Evolutionary conservation across 2,113 vertebrate species (phyloP), one percentile per base, ranked within the genome.

Genomic region (Pogonocichla stellata): DNA sequence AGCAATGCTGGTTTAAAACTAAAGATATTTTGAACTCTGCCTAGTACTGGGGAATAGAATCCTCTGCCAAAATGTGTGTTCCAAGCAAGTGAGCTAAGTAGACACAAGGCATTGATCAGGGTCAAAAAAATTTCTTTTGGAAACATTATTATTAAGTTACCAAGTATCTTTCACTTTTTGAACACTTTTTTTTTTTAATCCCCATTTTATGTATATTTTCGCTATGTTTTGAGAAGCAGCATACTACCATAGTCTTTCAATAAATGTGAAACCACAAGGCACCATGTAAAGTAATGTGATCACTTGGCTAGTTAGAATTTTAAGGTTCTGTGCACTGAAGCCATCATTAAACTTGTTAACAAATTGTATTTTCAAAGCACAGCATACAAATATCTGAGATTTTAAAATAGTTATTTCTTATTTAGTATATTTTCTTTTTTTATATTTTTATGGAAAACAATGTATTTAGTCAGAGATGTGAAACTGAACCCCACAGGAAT

Each of bases 401-500:
- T 57, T 34, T 2, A 42, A 81, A 75, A 47, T 12, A 17, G 17
- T 23, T 51, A 7, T 65, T 89, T 91, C 20, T 66, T 40, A 31
- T 31, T 10, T 31, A 19, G 33, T 9, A 10, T 48, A 6, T 65
- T 70, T 73, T 82, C 12, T 56, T 74, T 38, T 7, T 79, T 67
- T 53, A 53, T 50, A 34, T 65, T 89, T 89, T 80, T 56, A 53
- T 23, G 3, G 67, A 74, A 67, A 92, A 28, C 12, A 34, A 5
- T 0, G 0, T 6, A 1, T 19, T 15, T 24, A 31, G 2, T 42
- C 40, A n/a, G 29, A 66, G 12, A 53, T 1, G 7, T 36, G 17
- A 82, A 91, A 84, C 4, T 20, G 18, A 81, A 12, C 22, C 19
- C 4, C 10, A 28, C 2, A 31, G 17, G 26, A 89, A 67, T 60